Evolutionary conservation across 2,888 invertebrate genomes (phyloP).

Genomic region (Neoaliturus tenellus): DNA sequence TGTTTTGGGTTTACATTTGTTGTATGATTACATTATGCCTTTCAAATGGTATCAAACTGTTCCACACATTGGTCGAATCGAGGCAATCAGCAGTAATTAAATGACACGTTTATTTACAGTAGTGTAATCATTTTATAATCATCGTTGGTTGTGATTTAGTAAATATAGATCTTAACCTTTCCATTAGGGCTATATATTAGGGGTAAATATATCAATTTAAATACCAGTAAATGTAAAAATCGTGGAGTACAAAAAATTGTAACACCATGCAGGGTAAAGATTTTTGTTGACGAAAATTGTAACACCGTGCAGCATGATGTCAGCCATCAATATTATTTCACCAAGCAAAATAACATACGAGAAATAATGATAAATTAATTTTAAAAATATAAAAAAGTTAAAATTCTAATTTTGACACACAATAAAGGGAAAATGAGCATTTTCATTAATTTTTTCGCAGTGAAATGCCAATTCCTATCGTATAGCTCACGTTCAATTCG

Average conservation of each 20-base stretch:
- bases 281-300: not conserved
- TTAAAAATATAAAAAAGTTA: not conserved
- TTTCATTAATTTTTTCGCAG: not conserved
- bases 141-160: not conserved
- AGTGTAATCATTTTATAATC: not conserved
- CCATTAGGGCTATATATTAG: not conserved
- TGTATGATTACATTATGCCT: no score
- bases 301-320: constrained; percentile 19
- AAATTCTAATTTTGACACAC: not conserved
- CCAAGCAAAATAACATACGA: not conserved
- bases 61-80: no score
- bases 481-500: not conserved
- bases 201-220: not conserved
- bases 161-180: not conserved
- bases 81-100: no score
- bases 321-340: not conserved
- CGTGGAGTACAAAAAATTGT: constrained; percentile 1
- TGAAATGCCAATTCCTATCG: not conserved
- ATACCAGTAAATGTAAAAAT: not conserved
- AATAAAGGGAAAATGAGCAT: not conserved
- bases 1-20: no score
- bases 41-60: no score
- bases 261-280: constrained; percentile 31
- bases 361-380: not conserved
- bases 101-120: not conserved